phyloP scores from a whole-genome alignment of 2,888 invertebrate genomes.

The Drosophila subsilvestris region DNA sequence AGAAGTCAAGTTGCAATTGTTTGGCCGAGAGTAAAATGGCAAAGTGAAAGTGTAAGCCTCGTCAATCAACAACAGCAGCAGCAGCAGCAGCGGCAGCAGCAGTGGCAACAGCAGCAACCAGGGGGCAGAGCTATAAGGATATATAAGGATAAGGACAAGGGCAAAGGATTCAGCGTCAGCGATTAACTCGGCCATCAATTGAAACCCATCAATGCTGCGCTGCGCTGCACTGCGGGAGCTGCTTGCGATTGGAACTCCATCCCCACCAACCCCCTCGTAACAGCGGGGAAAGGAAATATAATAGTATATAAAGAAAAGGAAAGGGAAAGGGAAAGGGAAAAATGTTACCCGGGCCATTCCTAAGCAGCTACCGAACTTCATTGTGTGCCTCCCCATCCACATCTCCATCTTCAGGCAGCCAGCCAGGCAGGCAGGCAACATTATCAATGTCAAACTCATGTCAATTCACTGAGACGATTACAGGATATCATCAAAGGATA shows the following conservation, averaged over 20 bases:
- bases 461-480: conserved; percentile 75
- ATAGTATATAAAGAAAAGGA: not conserved
- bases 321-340: not conserved
- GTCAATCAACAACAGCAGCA: conserved; percentile 53
- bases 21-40: conserved; percentile 35
- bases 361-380: not conserved
- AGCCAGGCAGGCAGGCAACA: conserved; percentile 39
- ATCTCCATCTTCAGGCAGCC: not conserved
- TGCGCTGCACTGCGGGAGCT: conserved; percentile 1
- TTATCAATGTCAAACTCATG: conserved; percentile 77
- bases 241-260: conserved; percentile 22
- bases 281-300: not conserved
- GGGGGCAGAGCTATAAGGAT: not conserved
- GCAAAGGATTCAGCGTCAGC: conserved; percentile 29
- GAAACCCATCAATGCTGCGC: conserved; percentile 27
- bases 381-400: not conserved
- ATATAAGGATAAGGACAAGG: conserved; percentile 3
- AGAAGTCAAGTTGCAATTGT: conserved; percentile 76
- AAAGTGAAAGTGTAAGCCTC: conserved; percentile 65
- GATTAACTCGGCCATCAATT: conserved; percentile 26
- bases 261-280: no score
- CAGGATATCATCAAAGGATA: conserved; percentile 77
- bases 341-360: not conserved
- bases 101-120: conserved; percentile 1
- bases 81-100: not conserved